These are phyloP conservation scores for Spheniscus humboldti DNA, from an alignment of 2,797 vertebrate species.

Conservation along the genomic window DNA sequence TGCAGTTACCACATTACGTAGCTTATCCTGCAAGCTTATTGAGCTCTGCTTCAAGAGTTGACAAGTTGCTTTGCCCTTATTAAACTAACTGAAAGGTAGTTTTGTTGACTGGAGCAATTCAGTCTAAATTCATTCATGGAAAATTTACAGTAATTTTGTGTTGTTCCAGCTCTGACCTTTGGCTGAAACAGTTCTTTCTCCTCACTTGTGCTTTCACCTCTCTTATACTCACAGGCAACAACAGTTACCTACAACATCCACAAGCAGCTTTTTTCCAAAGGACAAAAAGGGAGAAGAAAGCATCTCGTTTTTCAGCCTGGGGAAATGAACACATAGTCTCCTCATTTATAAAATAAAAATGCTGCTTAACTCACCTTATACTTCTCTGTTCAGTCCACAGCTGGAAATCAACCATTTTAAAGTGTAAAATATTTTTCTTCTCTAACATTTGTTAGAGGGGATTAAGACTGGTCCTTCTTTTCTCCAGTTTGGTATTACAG, in stretches of 20 bases:
- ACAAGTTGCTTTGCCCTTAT: background rate
- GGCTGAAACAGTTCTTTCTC: background rate
- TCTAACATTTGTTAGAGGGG: background rate
- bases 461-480: background rate
- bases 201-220: background rate
- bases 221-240: background rate
- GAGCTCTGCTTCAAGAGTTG: background rate
- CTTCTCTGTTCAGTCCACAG: background rate
- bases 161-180: background rate
- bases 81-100: background rate
- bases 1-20: fast-evolving
- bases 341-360: background rate
- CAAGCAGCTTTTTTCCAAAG: background rate
- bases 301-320: background rate
- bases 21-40: background rate
- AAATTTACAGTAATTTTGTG: background rate
- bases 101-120: background rate
- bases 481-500: background rate
- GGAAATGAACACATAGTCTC: background rate
- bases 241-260: background rate
- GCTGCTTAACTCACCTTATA: background rate
- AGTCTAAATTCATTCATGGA: background rate
- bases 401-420: background rate
- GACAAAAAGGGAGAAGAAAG: background rate
- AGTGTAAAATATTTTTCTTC: background rate